Conservation (phyloP, 2,797 vertebrate species). For the Pantherophis alleghaniensis region DNA sequence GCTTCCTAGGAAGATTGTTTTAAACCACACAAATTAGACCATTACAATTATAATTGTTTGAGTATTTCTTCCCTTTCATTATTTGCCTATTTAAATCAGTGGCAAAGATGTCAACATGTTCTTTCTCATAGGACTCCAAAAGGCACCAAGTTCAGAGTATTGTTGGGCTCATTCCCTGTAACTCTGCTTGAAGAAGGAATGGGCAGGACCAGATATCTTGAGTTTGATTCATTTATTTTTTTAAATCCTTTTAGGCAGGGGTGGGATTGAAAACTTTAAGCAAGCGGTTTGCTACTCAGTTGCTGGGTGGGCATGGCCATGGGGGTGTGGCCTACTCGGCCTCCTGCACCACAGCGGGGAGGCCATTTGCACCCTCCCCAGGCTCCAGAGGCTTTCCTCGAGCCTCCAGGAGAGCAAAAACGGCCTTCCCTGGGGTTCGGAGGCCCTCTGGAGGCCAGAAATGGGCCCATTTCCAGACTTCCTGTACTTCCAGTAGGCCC, state of each 20-base stretch:
- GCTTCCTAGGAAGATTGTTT: not conserved
- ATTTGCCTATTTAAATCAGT: not conserved
- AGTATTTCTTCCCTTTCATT: not conserved
- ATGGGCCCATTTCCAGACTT: too few relatives aligned
- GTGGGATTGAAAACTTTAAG: too few relatives aligned
- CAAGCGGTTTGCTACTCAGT: too few relatives aligned
- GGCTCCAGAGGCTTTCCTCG: too few relatives aligned
- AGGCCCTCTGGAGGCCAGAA: too few relatives aligned
- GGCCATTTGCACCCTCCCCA: too few relatives aligned
- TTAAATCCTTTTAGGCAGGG: not conserved
- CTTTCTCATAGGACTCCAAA: not conserved
- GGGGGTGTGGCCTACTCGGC: too few relatives aligned
- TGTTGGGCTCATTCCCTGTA: not conserved
- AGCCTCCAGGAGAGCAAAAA: too few relatives aligned
- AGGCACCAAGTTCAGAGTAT: not conserved
- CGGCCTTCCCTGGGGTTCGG: too few relatives aligned
- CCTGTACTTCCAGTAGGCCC: too few relatives aligned
- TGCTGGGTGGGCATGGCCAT: too few relatives aligned
- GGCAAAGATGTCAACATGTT: not conserved
- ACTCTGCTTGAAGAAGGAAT: not conserved
- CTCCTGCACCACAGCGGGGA: too few relatives aligned
- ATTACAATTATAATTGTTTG: not conserved
- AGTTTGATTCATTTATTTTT: not conserved
- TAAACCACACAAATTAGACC: not conserved
- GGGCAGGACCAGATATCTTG: rapidly evolving